These are phyloP conservation scores for Gambusia yucatana DNA, from an alignment of 2,797 vertebrate genomes.

Conservation along the genomic window DNA sequence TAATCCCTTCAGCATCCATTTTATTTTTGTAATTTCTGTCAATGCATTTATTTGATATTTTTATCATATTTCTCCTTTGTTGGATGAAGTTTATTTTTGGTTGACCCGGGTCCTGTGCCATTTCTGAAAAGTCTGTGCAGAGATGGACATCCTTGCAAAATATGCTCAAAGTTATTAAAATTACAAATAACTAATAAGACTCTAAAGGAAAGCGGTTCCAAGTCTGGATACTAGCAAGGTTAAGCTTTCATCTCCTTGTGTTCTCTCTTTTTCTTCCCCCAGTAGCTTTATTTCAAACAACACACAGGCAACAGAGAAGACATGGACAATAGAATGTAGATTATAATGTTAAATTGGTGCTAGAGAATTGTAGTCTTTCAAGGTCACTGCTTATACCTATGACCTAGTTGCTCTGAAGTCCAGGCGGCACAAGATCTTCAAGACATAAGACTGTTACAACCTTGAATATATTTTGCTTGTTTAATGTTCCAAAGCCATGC, in stretches of 20 bases:
- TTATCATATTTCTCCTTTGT: conserved; percentile 1
- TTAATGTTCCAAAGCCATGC: not conserved
- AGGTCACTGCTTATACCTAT: not conserved
- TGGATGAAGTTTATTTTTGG: not conserved
- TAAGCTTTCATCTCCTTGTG: no score
- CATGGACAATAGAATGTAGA: no score
- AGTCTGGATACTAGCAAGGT: not conserved
- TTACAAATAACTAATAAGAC: not conserved
- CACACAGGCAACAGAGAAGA: no score
- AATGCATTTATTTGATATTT: conserved; percentile 2
- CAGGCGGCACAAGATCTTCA: not conserved
- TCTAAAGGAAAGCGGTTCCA: not conserved
- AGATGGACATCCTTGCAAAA: conserved; percentile 2
- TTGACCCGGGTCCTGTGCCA: not conserved
- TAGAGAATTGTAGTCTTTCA: no score
- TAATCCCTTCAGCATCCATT: conserved; percentile 10
- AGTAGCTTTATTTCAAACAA: no score
- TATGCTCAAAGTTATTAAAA: not conserved
- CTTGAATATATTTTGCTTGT: not conserved
- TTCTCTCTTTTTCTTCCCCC: no score
- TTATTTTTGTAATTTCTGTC: conserved; percentile 6
- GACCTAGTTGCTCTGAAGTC: not conserved
- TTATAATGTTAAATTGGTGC: no score
- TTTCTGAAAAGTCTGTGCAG: not conserved
- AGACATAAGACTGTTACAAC: not conserved